These are phyloP conservation scores for Epinotia demarniana DNA, from an alignment of 2,888 invertebrate genomes.

Conservation along the genomic window DNA sequence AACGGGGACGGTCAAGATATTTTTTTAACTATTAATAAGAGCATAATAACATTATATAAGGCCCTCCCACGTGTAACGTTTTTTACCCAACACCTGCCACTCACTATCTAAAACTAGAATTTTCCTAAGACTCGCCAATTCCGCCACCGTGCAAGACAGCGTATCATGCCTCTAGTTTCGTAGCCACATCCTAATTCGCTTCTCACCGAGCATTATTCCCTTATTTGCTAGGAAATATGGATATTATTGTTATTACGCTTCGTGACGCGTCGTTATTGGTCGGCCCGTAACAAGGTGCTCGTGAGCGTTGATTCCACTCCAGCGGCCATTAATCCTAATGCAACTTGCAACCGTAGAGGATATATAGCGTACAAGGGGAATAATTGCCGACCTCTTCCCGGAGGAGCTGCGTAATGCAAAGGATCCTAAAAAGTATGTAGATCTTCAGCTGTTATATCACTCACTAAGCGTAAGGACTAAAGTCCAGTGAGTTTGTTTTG, in stretches of 20 bases:
- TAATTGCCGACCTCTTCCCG: slow-evolving; percentile 18
- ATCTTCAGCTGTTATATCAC: neutral
- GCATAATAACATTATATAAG: neutral
- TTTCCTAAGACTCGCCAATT: neutral
- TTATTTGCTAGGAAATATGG: slow-evolving; percentile 79
- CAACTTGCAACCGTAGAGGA: slow-evolving; percentile 24
- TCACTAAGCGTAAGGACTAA: neutral
- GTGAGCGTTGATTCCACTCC: slow-evolving; percentile 48
- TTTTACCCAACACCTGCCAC: no score
- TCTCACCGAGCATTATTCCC: slow-evolving; percentile 72
- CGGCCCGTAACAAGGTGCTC: slow-evolving; percentile 58
- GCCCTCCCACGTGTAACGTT: neutral
- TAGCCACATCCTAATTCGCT: slow-evolving; percentile 72
- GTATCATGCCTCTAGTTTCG: slow-evolving; percentile 51
- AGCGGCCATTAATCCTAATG: slow-evolving; percentile 43
- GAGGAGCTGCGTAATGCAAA: slow-evolving; percentile 6
- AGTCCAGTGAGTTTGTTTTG: neutral
- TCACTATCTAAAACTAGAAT: neutral
- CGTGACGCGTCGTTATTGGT: slow-evolving; percentile 71
- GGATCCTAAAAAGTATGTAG: slow-evolving; percentile 24
- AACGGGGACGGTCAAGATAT: neutral
- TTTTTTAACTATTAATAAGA: neutral
- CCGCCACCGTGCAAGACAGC: slow-evolving; percentile 6
- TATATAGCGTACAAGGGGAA: slow-evolving; percentile 12
- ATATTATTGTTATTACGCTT: slow-evolving; percentile 80